These are phyloP conservation scores for Propithecus deckenii DNA, from an alignment of 2,797 vertebrate genomes.

Conservation along the genomic window DNA sequence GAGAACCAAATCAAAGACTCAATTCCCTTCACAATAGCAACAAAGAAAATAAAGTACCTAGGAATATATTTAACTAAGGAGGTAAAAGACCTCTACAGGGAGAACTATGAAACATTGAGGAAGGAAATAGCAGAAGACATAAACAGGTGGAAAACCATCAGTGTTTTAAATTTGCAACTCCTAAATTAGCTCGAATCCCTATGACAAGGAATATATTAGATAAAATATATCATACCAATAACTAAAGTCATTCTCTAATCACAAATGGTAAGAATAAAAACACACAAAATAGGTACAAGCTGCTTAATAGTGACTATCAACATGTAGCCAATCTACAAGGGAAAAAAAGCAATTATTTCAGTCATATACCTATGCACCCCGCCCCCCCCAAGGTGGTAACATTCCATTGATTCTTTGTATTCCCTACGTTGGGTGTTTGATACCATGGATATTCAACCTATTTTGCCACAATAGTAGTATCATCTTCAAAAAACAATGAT, in stretches of 20 bases:
- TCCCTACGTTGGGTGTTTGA: background rate
- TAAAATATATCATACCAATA: background rate
- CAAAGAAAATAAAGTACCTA: too few species aligned
- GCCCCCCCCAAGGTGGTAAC: background rate
- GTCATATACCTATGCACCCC: background rate
- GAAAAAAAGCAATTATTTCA: background rate
- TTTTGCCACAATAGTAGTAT: background rate
- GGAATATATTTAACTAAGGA: too few species aligned
- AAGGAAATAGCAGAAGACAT: too few species aligned
- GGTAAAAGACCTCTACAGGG: too few species aligned
- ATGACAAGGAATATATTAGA: background rate
- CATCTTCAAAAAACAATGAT: background rate
- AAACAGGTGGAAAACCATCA: too few species aligned
- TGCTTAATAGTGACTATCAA: background rate
- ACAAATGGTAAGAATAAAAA: background rate
- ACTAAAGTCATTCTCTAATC: background rate
- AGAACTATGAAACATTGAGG: too few species aligned
- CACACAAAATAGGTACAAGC: background rate
- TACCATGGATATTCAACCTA: background rate
- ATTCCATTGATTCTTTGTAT: background rate
- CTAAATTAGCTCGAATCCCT: constrained; percentile 43
- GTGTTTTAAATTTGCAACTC: background rate
- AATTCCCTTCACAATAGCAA: too few species aligned
- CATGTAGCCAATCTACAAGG: background rate
- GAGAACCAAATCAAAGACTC: too few species aligned